These are phyloP conservation scores for Pseudorectes ferrugineus DNA, from an alignment of 2,113 vertebrate genomes.

Conservation along the genomic window DNA sequence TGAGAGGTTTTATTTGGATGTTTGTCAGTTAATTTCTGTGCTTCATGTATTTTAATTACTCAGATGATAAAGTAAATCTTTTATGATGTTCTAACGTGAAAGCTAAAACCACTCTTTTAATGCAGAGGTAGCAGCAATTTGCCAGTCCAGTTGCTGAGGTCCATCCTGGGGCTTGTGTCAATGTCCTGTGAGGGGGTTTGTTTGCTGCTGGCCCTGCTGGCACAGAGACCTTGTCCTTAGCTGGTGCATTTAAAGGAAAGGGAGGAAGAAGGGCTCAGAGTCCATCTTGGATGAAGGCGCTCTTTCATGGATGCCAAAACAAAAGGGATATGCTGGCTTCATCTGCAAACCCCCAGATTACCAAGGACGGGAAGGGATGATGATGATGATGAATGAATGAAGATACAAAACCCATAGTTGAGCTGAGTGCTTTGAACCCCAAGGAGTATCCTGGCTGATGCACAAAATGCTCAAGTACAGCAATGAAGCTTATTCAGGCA, in stretches of 20 bases:
- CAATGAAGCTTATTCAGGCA: not conserved
- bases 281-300: not conserved
- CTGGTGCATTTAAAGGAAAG: not conserved
- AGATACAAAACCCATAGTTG: not conserved
- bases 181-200: not conserved
- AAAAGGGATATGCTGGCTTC: not conserved
- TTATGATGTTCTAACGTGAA: not conserved
- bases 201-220: not conserved
- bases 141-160: not conserved
- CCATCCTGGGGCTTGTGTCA: rapidly evolving
- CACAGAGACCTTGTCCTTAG: not conserved
- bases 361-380: not conserved
- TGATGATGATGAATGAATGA: not conserved
- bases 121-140: not conserved
- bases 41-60: not conserved
- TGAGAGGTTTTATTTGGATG: constrained; percentile 12
- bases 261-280: not conserved
- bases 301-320: not conserved
- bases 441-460: not conserved
- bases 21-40: not conserved
- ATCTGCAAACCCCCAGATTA: not conserved
- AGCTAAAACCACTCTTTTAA: not conserved
- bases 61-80: not conserved
- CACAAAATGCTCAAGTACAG: not conserved
- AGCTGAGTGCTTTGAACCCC: not conserved